phyloP scores from a whole-genome alignment of 2,113 vertebrate species.

The Elaphurus davidianus region DNA sequence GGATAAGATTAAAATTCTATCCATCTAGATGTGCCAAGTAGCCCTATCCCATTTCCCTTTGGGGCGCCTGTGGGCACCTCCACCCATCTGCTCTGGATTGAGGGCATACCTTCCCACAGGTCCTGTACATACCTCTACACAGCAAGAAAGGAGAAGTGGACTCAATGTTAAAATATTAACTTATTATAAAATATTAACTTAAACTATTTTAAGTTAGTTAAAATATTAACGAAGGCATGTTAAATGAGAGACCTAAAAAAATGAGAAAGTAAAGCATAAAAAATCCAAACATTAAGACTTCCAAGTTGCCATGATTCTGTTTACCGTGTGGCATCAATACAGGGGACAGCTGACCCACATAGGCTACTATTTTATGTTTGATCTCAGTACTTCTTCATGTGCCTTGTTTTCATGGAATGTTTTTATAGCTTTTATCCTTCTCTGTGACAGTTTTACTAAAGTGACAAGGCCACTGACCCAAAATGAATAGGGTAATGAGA shows the following conservation, averaged over 20 bases:
- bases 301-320: conserved; percentile 17
- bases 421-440: conserved; percentile 43
- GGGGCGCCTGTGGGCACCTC: background rate
- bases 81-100: background rate
- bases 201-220: background rate
- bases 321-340: background rate
- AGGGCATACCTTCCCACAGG: background rate
- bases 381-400: conserved; percentile 3
- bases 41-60: background rate
- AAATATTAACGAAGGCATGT: background rate
- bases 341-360: background rate
- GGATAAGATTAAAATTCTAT: background rate
- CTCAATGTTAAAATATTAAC: background rate
- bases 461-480: background rate
- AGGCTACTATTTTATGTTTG: background rate
- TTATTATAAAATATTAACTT: too few relatives aligned
- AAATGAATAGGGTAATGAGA: conserved; percentile 31
- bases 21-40: background rate
- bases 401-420: background rate
- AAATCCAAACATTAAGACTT: background rate
- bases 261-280: background rate
- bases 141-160: background rate
- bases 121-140: background rate
- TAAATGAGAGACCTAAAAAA: conserved; percentile 36
- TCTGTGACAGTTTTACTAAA: conserved; percentile 43